phyloP scores from a whole-genome alignment of 1,140 invertebrate species.

The Vollenhovia emeryi region DNA sequence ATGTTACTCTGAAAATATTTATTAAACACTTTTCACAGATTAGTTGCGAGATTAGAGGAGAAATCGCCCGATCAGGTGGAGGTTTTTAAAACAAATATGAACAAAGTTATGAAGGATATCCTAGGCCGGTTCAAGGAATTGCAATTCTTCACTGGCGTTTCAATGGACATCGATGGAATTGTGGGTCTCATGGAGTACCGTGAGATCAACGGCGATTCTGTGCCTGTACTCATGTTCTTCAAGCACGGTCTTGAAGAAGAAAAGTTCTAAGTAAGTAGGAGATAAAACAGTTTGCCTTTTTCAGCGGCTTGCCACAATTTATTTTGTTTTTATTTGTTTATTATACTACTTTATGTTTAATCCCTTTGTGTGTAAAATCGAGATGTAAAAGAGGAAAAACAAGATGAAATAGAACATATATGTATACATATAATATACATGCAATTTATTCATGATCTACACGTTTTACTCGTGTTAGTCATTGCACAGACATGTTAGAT shows the following conservation, averaged over 20 bases:
- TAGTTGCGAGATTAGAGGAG: slow-evolving; percentile 93
- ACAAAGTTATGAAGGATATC: slow-evolving; percentile 98
- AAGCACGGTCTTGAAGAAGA: slow-evolving; percentile 98
- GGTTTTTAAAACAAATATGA: slow-evolving; percentile 96
- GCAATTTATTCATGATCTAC: slow-evolving; percentile 73
- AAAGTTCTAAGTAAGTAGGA: slow-evolving; percentile 95
- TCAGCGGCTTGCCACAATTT: no score
- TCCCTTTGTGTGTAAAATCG: slow-evolving; percentile 14
- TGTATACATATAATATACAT: slow-evolving; percentile 76
- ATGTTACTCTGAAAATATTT: slow-evolving; percentile 27
- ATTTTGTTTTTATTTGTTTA: slow-evolving; percentile 22
- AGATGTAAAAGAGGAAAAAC: not conserved
- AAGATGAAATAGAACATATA: not conserved
- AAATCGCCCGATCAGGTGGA: slow-evolving; percentile 93
- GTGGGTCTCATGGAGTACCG: slow-evolving; percentile 97
- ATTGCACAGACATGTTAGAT: slow-evolving; percentile 77
- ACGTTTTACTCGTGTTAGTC: slow-evolving; percentile 57
- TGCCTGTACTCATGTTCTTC: slow-evolving; percentile 97
- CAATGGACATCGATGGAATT: slow-evolving; percentile 97
- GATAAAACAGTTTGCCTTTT: no score
- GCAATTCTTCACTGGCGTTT: slow-evolving; percentile 98
- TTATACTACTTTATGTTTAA: slow-evolving; percentile 21
- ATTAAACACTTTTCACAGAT: slow-evolving; percentile 86
- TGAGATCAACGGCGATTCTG: slow-evolving; percentile 92
- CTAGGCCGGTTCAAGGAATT: slow-evolving; percentile 96